Evolutionary conservation across 2,888 invertebrate genomes (phyloP).

Genomic region (Drosophila kanekoi): DNA sequence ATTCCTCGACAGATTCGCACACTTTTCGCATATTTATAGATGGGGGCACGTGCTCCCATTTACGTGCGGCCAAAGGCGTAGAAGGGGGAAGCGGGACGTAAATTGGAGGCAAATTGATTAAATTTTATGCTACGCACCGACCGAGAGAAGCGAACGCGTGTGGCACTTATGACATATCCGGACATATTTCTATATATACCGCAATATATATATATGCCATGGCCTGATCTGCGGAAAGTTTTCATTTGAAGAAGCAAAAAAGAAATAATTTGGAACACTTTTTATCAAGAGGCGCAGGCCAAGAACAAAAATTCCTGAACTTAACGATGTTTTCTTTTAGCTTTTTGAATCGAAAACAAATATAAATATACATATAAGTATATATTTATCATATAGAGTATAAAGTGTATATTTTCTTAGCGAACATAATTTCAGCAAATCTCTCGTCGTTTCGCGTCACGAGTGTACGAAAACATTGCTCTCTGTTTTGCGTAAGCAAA

Average conservation of each 20-base stretch:
- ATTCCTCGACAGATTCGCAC: slow-evolving; percentile 49
- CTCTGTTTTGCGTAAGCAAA: slow-evolving; percentile 72
- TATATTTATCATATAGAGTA: neutral
- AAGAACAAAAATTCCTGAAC: slow-evolving; percentile 15
- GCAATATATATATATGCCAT: slow-evolving; percentile 18
- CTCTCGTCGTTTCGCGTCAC: slow-evolving; percentile 58
- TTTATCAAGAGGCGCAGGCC: slow-evolving; percentile 33
- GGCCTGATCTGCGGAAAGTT: slow-evolving; percentile 40
- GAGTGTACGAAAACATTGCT: slow-evolving; percentile 41
- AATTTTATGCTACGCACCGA: slow-evolving; percentile 1
- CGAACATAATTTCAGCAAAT: slow-evolving; percentile 39
- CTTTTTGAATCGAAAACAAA: slow-evolving; percentile 23
- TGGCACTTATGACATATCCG: slow-evolving; percentile 41
- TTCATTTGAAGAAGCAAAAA: slow-evolving; percentile 3
- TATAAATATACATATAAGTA: neutral
- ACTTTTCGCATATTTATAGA: slow-evolving; percentile 68
- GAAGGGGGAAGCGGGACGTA: no score
- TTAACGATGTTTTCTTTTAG: slow-evolving; percentile 16
- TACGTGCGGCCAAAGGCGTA: slow-evolving; percentile 19
- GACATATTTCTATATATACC: slow-evolving; percentile 28
- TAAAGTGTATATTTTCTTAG: slow-evolving; percentile 7
- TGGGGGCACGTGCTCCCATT: slow-evolving; percentile 60
- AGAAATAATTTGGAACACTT: slow-evolving; percentile 14
- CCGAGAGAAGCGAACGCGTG: slow-evolving; percentile 58
- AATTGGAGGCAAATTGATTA: slow-evolving; percentile 8